Evolutionary conservation across 2,888 invertebrate species (phyloP), one percentile per base, ranked within the genome.

Genomic region (Temnothorax ravouxi): DNA sequence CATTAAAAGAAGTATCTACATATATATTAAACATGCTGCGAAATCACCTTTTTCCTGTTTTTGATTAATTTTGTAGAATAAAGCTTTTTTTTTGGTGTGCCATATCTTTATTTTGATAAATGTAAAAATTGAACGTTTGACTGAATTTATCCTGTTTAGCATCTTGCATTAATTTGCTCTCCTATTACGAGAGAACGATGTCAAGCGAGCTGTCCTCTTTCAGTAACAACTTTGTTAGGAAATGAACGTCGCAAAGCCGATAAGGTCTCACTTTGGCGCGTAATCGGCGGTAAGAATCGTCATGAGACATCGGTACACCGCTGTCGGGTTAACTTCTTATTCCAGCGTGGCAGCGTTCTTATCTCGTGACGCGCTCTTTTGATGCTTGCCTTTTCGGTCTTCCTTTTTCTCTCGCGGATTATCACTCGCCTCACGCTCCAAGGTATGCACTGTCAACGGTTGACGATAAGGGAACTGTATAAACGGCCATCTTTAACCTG

Each of bases 241-340:
- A 79, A 21, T 50, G 71, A 79, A 66, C 38, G 72, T 41, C 56
- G 47, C 72, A 5, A n/a, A 59, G 52, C 29, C 61, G 69, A 81
- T 81, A 81, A 84, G 81, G 50, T 84, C 41, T 71, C 72, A 56
- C 74, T 81, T 81, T 54, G 56, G 54, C 21, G 62, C 67, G 41
- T 82, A 88, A 89, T 89, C 89, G 80, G 66, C 74, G n/a, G 41
- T 50, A 21, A 86, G 77, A 82, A 89, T 89, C 89, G 84, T 83
- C 74, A 25, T 64, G 80, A 67, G 66, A 76, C 76, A 72, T 84
- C 67, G 69, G 61, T n/a, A 56, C 54, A 52, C 56, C 64, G 66
- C 18, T 77, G 87, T 61, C 72, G 62, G 66, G 64, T 88, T 87
- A 83, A 82, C 87, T 89, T 89, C 87, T 89, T 87, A 90, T 84